Evolutionary conservation across 2,888 invertebrate species (phyloP), one percentile per base, ranked within the genome.

Genomic region (Drosophila borealis): DNA sequence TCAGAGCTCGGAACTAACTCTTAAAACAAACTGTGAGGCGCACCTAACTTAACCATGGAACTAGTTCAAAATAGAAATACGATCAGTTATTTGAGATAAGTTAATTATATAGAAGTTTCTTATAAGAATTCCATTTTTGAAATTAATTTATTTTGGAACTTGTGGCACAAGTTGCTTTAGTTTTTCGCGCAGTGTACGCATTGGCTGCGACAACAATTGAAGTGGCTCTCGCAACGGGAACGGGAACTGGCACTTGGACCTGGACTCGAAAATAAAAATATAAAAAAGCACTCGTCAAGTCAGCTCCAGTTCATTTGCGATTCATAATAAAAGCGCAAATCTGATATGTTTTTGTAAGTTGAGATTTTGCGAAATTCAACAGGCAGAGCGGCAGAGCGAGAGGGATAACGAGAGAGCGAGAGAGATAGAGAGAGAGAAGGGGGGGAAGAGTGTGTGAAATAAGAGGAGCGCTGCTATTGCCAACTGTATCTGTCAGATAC

Each of bases 301-400:
- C 66, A 59, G 59, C 70, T 79, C 67, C 59, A 62, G 62, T 77
- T 83, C 84, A 80, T 89, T 68, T 71, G 65, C 81, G 75, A 87
- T 84, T 84, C 84, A 87, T 78, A 84, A 89, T 84, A 89, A 84
- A 87, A 78, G 69, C 69, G 78, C 67, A 76, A 88, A 86, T 80
- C 80, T 73, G 86, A 86, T 86, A 88, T 86, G 86, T 89, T 86
- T 89, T 89, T 88, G 86, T 88, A 86, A 86, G 80, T 74, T 89
- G 86, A 86, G 86, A 88, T 78, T 85, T 89, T 73, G 74, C 80
- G 71, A 80, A 81, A 84, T 48, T 48, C 61, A 59, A 60, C 63
- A 65, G 68, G 68, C 70, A 68, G 55, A 21, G 53, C 60, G 56
- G 19, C 25, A 1, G 41, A 25, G n/a, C 13, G n/a, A 17, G 5